Base-by-base conservation (phyloP, 2,888 invertebrate species). In the Agrochola macilenta region DNA sequence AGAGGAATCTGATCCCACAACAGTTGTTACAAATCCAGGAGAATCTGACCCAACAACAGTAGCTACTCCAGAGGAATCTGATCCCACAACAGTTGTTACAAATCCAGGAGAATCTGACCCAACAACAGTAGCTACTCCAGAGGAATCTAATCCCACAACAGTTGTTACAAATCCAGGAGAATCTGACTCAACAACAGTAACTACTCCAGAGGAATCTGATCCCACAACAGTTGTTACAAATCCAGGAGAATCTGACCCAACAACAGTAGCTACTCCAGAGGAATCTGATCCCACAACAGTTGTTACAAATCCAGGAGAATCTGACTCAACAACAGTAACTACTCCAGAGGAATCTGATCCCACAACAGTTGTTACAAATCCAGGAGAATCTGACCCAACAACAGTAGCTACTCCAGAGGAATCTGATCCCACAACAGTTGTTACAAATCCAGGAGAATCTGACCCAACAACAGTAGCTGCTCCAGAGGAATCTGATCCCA, bases 211-310 rank as follows among this genome's bases (percentile, higher is more conserved):
- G 11, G 63, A 65, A 5, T 1, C 26, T 2, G 52, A 52, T 0
- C 0, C n/a, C 17, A 72, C 71, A 8, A 63, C 71, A 17, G 35
- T 39, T 4, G 35, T 5, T 39, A 39, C 35, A n/a, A n/a, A n/a
- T 39, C 5, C 23, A 1, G 65, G 2, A 20, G 64, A 68, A 1
- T 2, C 26, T 3, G 52, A 54, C 5, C 35, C 35, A 39, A 82
- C 79, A 26, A 74, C 70, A 26, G 66, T 8, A 20, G 7, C 14
- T 9, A 74, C 43, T n/a, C 30, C 77, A 23, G 71, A 20, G 49
- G 54, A 68, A 23, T 23, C 66, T 0, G 66, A 68, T 0, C 5
- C 49, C 30, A 49, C 66, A 23, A 49, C 66, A 14, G 64, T 9
- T 0, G 14, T 14, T 66, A 12, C 66, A 0, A 66, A 4, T 66